Base-by-base conservation (phyloP, 2,888 invertebrate genomes). In the Hermaeophaga mercurialis region DNA sequence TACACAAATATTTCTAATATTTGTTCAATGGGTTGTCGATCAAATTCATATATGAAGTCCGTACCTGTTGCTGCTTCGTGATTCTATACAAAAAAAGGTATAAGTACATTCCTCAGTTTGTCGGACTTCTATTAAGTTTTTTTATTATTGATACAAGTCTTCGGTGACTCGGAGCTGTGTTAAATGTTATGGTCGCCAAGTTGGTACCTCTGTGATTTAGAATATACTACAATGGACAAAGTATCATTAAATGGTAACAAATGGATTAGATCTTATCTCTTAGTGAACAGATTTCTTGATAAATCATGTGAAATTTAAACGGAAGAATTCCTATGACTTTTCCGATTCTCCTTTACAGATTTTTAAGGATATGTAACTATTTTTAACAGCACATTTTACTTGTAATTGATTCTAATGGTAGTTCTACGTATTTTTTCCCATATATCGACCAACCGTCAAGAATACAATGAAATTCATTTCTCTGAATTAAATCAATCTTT, bases 121-220 rank as follows among this genome's bases (percentile, higher is more conserved):
- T 61, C 61, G 59, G 58, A 59, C 46, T 64, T 58, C 52, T 59
- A 56, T 59, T 57, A 34, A 59, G 45, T 47, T 49, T 54, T 58
- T 48, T 54, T 43, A 59, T 62, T 59, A 62, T 54, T 60, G 48
- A 33, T 55, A 53, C 61, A 54, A 53, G 56, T 56, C 57, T 54
- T 50, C 60, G 54, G 64, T 62, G 48, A 58, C 43, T 43, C 43
- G 58, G 56, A 63, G 61, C 61, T 56, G 58, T 53, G 58, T 64
- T 66, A 64, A 67, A 69, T 64, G 67, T 63, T 64, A 66, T 66
- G 60, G 63, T 64, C 61, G 59, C 58, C 50, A 64, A 65, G 59
- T 57, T 56, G 56, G 59, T 58, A 62, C 55, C 49, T 54, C 59
- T 49, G 64, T 65, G 66, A 64, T 61, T 65, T 63, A 59, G 55